Conservation (phyloP, 2,113 vertebrate species). For the Odocoileus hemionus region DNA sequence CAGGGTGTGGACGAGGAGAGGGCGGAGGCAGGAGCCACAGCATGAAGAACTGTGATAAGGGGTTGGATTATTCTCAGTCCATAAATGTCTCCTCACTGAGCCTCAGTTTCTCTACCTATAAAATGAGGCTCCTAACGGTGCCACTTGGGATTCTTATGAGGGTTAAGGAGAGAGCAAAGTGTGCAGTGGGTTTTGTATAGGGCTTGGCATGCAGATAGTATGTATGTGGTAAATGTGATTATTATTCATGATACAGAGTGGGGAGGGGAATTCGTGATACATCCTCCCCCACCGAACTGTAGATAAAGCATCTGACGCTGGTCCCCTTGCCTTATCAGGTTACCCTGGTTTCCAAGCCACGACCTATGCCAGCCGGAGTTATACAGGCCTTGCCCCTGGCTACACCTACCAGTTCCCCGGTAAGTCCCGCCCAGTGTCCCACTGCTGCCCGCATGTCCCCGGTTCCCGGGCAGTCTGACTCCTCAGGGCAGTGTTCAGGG, state of each 20-base stretch:
- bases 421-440: slow-evolving; percentile 77
- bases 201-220: background rate
- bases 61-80: background rate
- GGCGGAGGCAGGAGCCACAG: background rate
- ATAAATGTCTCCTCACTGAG: background rate
- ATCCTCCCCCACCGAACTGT: background rate
- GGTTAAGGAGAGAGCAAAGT: background rate
- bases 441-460: slow-evolving; percentile 31
- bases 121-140: background rate
- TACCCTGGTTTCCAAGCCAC: slow-evolving; percentile 98
- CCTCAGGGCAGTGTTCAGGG: slow-evolving; percentile 59
- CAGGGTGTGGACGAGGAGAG: background rate
- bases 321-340: slow-evolving; percentile 79
- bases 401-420: slow-evolving; percentile 99
- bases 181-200: background rate
- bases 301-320: background rate
- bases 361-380: slow-evolving; percentile 96
- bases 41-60: background rate
- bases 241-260: background rate
- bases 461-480: slow-evolving; percentile 22
- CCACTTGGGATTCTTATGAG: background rate
- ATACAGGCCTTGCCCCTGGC: slow-evolving; percentile 96
- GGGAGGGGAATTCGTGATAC: background rate
- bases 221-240: background rate
- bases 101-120: background rate